These are phyloP conservation scores for Cydia strobilella DNA, from an alignment of 1,140 invertebrate species.

Conservation along the genomic window DNA sequence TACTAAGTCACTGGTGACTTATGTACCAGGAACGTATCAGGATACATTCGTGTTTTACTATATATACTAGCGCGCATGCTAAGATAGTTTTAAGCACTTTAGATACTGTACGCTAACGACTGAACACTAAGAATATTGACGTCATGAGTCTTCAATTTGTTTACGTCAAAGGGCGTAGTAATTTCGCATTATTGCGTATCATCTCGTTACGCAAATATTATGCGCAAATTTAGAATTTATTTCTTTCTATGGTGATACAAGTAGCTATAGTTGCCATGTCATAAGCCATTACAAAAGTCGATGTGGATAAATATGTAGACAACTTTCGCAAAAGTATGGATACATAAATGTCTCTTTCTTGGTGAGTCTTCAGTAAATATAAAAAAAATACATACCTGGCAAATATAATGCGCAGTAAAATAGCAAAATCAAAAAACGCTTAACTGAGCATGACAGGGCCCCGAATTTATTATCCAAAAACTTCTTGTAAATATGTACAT, in stretches of 20 bases:
- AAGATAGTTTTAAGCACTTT: too few species aligned
- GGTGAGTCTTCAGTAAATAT: too few species aligned
- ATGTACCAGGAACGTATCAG: too few species aligned
- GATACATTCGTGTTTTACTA: too few species aligned
- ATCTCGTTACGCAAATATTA: background rate
- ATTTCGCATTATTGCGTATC: background rate
- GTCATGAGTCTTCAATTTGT: slow-evolving; percentile 14
- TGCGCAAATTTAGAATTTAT: background rate
- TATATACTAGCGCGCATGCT: too few species aligned
- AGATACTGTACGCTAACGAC: too few species aligned
- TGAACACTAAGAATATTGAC: background rate
- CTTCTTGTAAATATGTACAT: slow-evolving; percentile 5
- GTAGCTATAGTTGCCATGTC: background rate
- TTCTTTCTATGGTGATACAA: background rate
- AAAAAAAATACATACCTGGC: too few species aligned
- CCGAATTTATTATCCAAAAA: background rate
- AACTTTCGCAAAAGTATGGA: too few species aligned
- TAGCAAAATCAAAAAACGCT: background rate
- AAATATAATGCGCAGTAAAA: too few species aligned
- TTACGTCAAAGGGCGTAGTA: slow-evolving; percentile 1
- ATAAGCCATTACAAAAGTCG: background rate
- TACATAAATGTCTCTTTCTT: too few species aligned
- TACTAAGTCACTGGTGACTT: too few species aligned
- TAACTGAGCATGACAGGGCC: background rate
- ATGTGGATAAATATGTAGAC: too few species aligned